Conservation (phyloP, 2,797 vertebrate species). For the Orestias chungarensis region DNA sequence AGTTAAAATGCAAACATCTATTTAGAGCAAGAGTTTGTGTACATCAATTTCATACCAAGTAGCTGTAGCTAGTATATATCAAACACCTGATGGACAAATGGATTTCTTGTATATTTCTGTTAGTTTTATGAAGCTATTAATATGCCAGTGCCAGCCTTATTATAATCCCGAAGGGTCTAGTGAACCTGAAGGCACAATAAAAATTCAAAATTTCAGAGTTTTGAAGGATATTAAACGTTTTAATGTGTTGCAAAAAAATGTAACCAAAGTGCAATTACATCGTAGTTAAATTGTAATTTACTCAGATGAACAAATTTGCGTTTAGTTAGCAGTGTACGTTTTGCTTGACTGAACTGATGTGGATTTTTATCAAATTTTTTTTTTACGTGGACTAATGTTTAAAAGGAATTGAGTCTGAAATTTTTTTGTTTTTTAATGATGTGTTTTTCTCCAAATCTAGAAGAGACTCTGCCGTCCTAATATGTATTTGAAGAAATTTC, state of each 20-base stretch:
- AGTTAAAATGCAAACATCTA: neutral
- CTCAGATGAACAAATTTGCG: neutral
- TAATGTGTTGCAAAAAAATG: slow-evolving; percentile 2
- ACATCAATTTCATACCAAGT: neutral
- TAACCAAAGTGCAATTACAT: slow-evolving; percentile 71
- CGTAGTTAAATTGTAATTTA: slow-evolving; percentile 3
- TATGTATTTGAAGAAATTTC: neutral
- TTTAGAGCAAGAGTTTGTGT: neutral
- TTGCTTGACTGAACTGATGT: slow-evolving; percentile 45
- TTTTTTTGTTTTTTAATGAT: slow-evolving; percentile 43
- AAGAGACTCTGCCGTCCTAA: slow-evolving; percentile 23
- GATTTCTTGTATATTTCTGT: neutral
- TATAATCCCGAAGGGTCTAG: neutral
- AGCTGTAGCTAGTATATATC: neutral
- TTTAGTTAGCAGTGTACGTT: slow-evolving; percentile 36
- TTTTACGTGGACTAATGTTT: slow-evolving; percentile 24
- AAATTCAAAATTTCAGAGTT: slow-evolving; percentile 4
- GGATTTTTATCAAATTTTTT: slow-evolving; percentile 27
- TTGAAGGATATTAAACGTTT: neutral
- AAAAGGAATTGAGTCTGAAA: slow-evolving; percentile 56
- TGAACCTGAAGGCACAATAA: neutral
- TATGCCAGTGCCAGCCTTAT: neutral
- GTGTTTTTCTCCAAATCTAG: slow-evolving; percentile 33
- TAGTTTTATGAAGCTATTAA: neutral
- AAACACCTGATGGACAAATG: neutral